Evolutionary conservation across 92 coral and sea anemone genomes (phyloP), one percentile per base, ranked within the genome.

Genomic region (Porites lobata): DNA sequence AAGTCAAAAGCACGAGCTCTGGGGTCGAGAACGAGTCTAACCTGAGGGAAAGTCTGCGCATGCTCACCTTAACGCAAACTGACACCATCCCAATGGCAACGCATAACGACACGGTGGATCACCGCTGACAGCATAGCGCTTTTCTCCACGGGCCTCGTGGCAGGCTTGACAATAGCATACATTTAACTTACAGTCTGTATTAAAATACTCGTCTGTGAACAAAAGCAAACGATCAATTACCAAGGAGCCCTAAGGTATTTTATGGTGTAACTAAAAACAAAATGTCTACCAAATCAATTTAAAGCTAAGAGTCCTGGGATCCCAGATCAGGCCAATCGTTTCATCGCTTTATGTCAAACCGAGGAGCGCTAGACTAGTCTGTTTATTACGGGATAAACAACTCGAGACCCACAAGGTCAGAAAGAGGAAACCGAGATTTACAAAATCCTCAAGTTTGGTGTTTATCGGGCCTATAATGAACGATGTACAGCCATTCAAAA

Each of bases 121-220:
- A 92, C 99, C 99, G 93, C 99, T 94, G 98, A 92, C 95, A 87
- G 95, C 94, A 76, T 92, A 94, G 58, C 91, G 94, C 65, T 95
- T 92, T 83, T 95, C 99, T 53, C 98, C 98, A 61, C 99, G 98
- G 71, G 98, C 96, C 17, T 93, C 98, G 69, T 91, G 96, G 58
- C 99, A 97, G 11, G 87, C 88, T 74, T 86, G 92, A 83, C 99
- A 98, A 80, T 94, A 98, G 74, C 99, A 98, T 29, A 88, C 91
- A 80, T 91, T 93, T 17, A 86, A 90, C 80, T 95, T 94, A 57
- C 94, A 94, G 65, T 95, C 98, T 26, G 90, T 83, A 75, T 73
- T 93, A 76, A 93, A 95, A 43, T 93, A 95, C 43, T 94, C 98
- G 86, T 95, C 98, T 95, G 83, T 26, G 65, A 24, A 77, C 11